Percentiles rank a stretch among this genome's conserved stretches.
Evolutionary conservation across 53 echinoderm and acorn worm genomes (phyloP).

Genomic region (Hippasteria phrygiana): DNA sequence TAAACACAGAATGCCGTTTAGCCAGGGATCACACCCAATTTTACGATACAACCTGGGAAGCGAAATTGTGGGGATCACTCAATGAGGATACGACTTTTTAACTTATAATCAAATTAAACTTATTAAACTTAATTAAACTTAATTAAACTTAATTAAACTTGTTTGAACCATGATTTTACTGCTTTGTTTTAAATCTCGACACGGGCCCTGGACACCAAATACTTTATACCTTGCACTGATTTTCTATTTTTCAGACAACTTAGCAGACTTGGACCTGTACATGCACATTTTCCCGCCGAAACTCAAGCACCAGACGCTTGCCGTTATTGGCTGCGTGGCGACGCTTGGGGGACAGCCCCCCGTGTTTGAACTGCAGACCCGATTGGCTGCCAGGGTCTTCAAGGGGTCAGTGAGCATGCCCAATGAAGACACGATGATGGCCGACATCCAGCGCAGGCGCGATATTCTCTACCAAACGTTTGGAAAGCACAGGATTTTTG

Average conservation of each 20-base stretch:
- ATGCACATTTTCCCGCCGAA: conserved; percentile 89
- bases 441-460: conserved; percentile 66
- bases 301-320: conserved; percentile 80
- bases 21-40: not conserved
- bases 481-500: conserved; percentile 86
- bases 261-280: conserved; percentile 89
- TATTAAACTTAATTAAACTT: too few relatives aligned
- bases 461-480: conserved; percentile 64
- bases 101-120: too few relatives aligned
- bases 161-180: too few relatives aligned
- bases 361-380: conserved; percentile 92
- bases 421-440: conserved; percentile 65
- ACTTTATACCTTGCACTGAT: not conserved
- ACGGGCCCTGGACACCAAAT: too few relatives aligned
- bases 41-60: not conserved
- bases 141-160: too few relatives aligned
- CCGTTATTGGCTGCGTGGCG: conserved; percentile 85
- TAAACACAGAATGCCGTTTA: too few relatives aligned
- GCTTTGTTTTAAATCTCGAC: not conserved
- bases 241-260: conserved; percentile 69
- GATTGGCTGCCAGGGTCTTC: conserved; percentile 83
- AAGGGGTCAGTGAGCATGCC: conserved; percentile 73
- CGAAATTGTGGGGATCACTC: too few relatives aligned
- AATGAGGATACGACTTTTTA: too few relatives aligned
- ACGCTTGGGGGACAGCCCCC: conserved; percentile 86